Percentiles rank a stretch among this genome's conserved stretches.
Conservation (phyloP, 2,113 vertebrate genomes). For the Phocoena phocoena region DNA sequence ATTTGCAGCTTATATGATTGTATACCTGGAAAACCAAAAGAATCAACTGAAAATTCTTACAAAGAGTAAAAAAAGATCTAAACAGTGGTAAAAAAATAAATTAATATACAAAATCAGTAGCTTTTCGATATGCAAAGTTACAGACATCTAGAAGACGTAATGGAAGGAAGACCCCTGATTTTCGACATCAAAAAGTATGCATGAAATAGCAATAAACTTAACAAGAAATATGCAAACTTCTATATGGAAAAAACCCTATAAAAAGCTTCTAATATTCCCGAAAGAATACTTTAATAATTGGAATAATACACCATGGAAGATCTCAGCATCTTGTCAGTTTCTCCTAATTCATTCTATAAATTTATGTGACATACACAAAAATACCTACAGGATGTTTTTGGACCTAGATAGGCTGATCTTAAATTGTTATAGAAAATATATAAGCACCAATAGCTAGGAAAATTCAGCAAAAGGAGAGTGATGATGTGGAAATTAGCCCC, state of each 20-base stretch:
- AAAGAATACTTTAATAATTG: background rate
- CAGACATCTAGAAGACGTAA: background rate
- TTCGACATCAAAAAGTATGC: background rate
- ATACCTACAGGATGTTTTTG: background rate
- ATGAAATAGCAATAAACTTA: background rate
- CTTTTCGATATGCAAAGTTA: background rate
- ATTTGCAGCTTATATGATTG: background rate
- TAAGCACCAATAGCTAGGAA: background rate
- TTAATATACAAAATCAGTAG: background rate
- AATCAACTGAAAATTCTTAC: background rate
- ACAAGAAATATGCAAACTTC: background rate
- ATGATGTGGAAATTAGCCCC: background rate
- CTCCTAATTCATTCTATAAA: constrained; percentile 2
- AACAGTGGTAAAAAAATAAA: background rate
- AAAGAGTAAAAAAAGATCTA: background rate
- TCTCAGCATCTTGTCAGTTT: constrained; percentile 2
- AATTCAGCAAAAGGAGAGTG: background rate
- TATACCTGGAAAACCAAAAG: background rate
- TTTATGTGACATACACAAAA: background rate
- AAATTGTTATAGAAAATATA: constrained; percentile 39
- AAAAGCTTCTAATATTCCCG: background rate
- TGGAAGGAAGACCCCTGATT: background rate
- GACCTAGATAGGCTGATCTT: background rate
- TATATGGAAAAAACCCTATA: background rate
- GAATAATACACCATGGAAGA: background rate